Conservation (phyloP, 2,888 invertebrate species). For the Ptychoptera albimana region DNA sequence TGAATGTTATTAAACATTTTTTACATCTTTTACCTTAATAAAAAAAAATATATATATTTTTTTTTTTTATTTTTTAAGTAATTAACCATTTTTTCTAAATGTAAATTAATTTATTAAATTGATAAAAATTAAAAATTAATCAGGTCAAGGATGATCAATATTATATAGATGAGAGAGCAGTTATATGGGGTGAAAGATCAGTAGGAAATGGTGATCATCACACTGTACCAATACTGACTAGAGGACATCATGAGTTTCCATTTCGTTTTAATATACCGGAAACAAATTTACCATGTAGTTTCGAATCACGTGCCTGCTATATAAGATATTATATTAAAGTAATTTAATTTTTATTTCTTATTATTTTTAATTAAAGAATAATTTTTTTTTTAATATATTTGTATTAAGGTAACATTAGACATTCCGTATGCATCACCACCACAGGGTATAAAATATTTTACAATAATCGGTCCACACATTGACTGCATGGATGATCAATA, state of each 20-base stretch:
- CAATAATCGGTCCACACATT: slow-evolving; percentile 5
- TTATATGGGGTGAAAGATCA: slow-evolving; percentile 3
- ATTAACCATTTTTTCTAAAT: no score
- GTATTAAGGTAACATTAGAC: slow-evolving; percentile 3
- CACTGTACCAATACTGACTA: slow-evolving; percentile 1
- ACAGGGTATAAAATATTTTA: slow-evolving; percentile 5
- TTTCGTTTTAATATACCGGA: slow-evolving; percentile 5
- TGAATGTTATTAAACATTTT: no score
- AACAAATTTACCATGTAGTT: slow-evolving; percentile 6
- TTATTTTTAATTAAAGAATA: background rate
- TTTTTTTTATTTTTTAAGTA: no score
- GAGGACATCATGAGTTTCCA: slow-evolving; percentile 4
- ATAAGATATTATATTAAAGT: slow-evolving; percentile 4
- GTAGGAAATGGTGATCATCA: slow-evolving; percentile 1
- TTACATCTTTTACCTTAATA: no score
- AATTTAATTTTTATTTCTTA: background rate
- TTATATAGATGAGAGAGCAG: slow-evolving; percentile 3
- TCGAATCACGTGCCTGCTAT: slow-evolving; percentile 5
- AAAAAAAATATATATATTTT: no score
- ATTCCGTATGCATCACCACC: slow-evolving; percentile 4
- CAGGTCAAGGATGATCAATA: slow-evolving; percentile 4
- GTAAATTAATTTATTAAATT: no score
- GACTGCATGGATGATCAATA: slow-evolving; percentile 5
- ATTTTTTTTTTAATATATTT: background rate
- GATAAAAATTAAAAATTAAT: no score